Conservation (phyloP, 30 jellyfish, hydroid and myxozoan genomes). For the Aurelia sp. region DNA sequence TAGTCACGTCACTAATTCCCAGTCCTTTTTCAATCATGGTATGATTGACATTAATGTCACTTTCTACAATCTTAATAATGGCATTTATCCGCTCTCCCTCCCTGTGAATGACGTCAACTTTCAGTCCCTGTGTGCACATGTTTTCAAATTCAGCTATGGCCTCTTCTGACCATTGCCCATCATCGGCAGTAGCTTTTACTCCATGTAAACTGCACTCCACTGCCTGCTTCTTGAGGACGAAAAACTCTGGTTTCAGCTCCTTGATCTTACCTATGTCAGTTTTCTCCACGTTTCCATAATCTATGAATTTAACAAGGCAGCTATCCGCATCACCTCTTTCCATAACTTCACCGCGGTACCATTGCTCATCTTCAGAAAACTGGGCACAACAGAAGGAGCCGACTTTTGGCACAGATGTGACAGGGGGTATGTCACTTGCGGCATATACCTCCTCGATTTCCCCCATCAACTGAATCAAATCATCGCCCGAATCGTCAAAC, state of each 20-base stretch:
- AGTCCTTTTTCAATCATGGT: conserved; percentile 63
- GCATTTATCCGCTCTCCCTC: conserved; percentile 29
- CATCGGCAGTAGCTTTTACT: conserved; percentile 42
- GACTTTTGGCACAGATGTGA: conserved; percentile 18
- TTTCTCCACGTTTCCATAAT: conserved; percentile 75
- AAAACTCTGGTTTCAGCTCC: conserved; percentile 25
- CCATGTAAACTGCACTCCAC: conserved; percentile 74
- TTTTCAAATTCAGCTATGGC: conserved; percentile 59
- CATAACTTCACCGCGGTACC: conserved; percentile 78
- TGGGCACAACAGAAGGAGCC: conserved; percentile 62
- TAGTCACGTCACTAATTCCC: conserved; percentile 14
- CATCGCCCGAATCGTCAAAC: conserved; percentile 51
- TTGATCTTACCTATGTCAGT: conserved; percentile 20
- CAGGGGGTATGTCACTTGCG: not conserved
- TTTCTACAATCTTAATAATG: conserved; percentile 36
- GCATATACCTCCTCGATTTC: conserved; percentile 2
- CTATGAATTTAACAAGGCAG: conserved; percentile 58
- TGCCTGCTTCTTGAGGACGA: conserved; percentile 44
- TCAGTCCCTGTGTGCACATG: conserved; percentile 36
- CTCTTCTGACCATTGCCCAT: conserved; percentile 56
- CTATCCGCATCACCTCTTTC: conserved; percentile 10
- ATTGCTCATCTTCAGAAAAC: conserved; percentile 47
- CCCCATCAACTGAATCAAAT: conserved; percentile 43
- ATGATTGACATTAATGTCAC: conserved; percentile 62
- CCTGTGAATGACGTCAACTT: conserved; percentile 39